Evolutionary conservation across 2,113 vertebrate species (phyloP), one percentile per base, ranked within the genome.

Genomic region (Prochilodus magdalenae): DNA sequence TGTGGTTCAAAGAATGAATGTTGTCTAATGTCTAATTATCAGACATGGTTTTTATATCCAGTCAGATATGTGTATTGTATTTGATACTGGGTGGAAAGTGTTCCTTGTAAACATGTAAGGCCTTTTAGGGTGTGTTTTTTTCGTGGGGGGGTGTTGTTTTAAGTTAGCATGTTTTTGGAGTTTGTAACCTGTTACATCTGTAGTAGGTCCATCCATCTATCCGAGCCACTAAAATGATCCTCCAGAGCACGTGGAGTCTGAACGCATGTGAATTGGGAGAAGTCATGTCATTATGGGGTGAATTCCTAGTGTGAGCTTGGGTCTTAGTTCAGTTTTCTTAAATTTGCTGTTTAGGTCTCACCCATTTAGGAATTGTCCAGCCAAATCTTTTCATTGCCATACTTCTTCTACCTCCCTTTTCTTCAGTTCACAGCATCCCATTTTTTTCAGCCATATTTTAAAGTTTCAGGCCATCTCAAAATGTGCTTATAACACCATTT

Each of bases 1-100:
- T 66, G n/a, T 33, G 63, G 55, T 80, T 71, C 62, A 66, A 67
- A 67, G 53, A 80, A 73, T 83, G 73, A 86, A 83, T 83, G 76
- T 81, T 69, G 60, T 80, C 55, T 77, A 26, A n/a, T 40, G 75
- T 67, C n/a, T 78, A 47, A 74, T 73, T 73, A 51, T 77, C 14
- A 51, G 74, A 59, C 62, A 78, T 62, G 40, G 65, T 79, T 73
- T 62, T 75, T 40, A 81, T 67, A 72, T 81, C 79, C 27, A 47
- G 47, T 47, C 53, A 59, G 29, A 55, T 47, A 20, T 22, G 33
- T 47, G 22, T 71, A 24, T 75, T 51, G 44, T 62, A 16, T 80
- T 66, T 65, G n/a, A 76, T 75, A 24, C 65, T 69, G 36, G 27
- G 40, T 53, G 49, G 74, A 77, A 73, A 74, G 12, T 22, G 60